A percentile compares a stretch with the other conserved stretches of the same genome.
Evolutionary conservation across 1,140 invertebrate genomes (phyloP).

Genomic region (Eriosoma lanigerum): DNA sequence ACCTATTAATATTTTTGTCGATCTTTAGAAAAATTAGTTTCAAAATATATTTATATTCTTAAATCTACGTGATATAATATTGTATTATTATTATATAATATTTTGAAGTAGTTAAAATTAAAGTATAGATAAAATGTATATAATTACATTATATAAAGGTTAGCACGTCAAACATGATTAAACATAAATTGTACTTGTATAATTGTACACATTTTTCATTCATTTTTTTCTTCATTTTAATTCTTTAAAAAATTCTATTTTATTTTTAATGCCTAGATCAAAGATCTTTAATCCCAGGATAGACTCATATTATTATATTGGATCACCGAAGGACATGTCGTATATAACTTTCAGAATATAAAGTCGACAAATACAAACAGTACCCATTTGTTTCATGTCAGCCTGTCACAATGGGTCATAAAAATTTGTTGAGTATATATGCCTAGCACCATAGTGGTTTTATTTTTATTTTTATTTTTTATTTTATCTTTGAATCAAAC

Average conservation of each 20-base stretch:
- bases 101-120: too few relatives aligned
- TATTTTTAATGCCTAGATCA: not conserved
- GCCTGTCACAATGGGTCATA: conserved; percentile 47
- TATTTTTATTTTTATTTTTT: conserved; percentile 40
- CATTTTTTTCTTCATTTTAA: too few relatives aligned
- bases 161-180: too few relatives aligned
- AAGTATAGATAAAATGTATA: too few relatives aligned
- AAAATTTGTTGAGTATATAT: conserved; percentile 25
- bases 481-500: conserved; percentile 30
- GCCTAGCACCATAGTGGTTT: conserved; percentile 27
- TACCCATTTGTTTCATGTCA: conserved; percentile 36
- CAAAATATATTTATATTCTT: not conserved
- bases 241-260: not conserved
- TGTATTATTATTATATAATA: too few relatives aligned
- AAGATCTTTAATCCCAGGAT: not conserved
- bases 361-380: conserved; percentile 43
- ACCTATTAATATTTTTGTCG: too few relatives aligned
- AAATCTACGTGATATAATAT: too few relatives aligned
- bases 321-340: conserved; percentile 24
- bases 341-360: conserved; percentile 30
- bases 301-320: not conserved
- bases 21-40: not conserved
- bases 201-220: too few relatives aligned
- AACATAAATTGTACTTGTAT: too few relatives aligned
- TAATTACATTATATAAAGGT: too few relatives aligned